phyloP scores from a whole-genome alignment of 2,888 invertebrate species.

The Calameuta idolon region DNA sequence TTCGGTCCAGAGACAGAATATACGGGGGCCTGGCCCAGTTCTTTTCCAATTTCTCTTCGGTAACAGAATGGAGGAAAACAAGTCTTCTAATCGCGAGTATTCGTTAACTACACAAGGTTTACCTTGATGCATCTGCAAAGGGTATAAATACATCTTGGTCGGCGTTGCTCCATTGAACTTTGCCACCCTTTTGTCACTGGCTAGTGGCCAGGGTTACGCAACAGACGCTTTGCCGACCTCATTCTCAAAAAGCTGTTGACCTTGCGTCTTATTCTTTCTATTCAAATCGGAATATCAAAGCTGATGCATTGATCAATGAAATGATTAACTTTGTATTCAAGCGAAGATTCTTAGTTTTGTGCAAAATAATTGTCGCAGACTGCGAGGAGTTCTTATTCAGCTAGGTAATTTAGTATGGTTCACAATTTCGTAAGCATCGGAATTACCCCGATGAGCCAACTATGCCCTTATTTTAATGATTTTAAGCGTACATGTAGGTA shows the following conservation, averaged over 20 bases:
- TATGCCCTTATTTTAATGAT: not conserved
- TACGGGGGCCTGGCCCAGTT: not conserved
- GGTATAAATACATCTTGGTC: conserved; percentile 59
- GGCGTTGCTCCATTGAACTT: conserved; percentile 66
- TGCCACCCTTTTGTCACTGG: conserved; percentile 58
- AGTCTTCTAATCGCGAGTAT: not conserved
- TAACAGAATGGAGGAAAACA: not conserved
- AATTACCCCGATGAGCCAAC: not conserved
- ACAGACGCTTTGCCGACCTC: conserved; percentile 59
- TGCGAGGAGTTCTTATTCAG: not conserved
- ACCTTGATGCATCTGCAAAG: conserved; percentile 41
- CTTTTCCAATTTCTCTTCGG: not conserved
- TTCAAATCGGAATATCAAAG: not conserved
- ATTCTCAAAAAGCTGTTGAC: conserved; percentile 51
- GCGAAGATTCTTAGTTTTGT: not conserved
- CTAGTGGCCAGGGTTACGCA: conserved; percentile 61
- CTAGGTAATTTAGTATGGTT: not conserved
- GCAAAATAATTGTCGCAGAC: not conserved
- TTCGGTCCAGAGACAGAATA: not conserved
- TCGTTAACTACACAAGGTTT: conserved; percentile 51
- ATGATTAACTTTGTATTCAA: not conserved
- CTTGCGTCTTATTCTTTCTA: conserved; percentile 46
- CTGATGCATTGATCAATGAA: not conserved
- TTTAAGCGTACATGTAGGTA: not conserved
- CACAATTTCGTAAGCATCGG: not conserved